Percentiles rank a stretch among this genome's conserved stretches.
phyloP scores from a whole-genome alignment of 2,888 invertebrate genomes.

The Anarsia innoxiella region DNA sequence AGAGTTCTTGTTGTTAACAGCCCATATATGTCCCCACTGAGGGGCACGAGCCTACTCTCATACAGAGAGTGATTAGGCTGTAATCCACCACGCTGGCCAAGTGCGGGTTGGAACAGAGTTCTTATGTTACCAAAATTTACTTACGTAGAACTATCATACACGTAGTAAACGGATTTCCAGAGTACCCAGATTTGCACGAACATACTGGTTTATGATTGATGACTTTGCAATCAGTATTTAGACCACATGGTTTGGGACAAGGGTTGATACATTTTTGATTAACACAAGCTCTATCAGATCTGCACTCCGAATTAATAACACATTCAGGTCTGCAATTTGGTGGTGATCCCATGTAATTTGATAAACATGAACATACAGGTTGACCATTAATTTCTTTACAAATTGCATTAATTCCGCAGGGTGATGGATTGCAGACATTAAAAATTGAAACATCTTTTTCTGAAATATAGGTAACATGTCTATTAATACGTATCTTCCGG shows the following conservation, averaged over 20 bases:
- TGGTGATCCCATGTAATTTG: slow-evolving; percentile 79
- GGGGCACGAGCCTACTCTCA: too few species aligned
- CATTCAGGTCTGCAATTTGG: slow-evolving; percentile 80
- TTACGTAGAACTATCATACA: slow-evolving; percentile 76
- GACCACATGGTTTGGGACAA: slow-evolving; percentile 80
- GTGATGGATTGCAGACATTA: slow-evolving; percentile 82
- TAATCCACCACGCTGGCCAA: too few species aligned
- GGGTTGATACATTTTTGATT: slow-evolving; percentile 82
- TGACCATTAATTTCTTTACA: slow-evolving; percentile 82
- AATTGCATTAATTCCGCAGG: slow-evolving; percentile 82
- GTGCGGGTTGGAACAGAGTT: too few species aligned
- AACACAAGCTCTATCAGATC: slow-evolving; percentile 78
- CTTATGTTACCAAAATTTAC: slow-evolving; percentile 30
- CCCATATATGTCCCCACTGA: too few species aligned
- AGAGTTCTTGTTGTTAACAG: too few species aligned
- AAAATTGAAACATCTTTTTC: slow-evolving; percentile 43
- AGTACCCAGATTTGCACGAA: slow-evolving; percentile 78
- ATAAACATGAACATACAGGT: slow-evolving; percentile 82
- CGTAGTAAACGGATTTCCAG: slow-evolving; percentile 81
- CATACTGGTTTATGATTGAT: slow-evolving; percentile 84
- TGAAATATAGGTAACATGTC: slow-evolving; percentile 30
- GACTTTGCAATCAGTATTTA: slow-evolving; percentile 80
- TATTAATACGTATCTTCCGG: too few species aligned
- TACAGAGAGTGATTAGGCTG: too few species aligned
- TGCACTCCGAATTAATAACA: slow-evolving; percentile 79